These are phyloP conservation scores for Eulimnadia texana DNA, from an alignment of 1,140 invertebrate genomes.

Conservation along the genomic window DNA sequence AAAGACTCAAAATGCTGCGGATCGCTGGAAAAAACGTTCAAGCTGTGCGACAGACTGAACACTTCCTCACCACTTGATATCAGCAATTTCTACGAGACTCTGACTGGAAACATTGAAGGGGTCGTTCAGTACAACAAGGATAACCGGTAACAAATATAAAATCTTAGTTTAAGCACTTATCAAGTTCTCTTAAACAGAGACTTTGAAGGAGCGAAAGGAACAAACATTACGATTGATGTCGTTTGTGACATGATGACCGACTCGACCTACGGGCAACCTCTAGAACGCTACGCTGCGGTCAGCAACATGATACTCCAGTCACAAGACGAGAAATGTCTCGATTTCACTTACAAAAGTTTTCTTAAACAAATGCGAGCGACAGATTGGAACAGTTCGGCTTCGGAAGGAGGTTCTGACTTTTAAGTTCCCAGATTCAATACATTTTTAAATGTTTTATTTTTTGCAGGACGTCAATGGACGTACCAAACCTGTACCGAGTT, in stretches of 20 bases:
- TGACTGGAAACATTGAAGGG: slow-evolving; percentile 56
- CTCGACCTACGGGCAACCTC: slow-evolving; percentile 35
- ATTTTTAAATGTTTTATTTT: background rate
- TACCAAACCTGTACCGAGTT: slow-evolving; percentile 93
- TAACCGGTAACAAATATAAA: slow-evolving; percentile 41
- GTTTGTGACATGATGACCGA: slow-evolving; percentile 61
- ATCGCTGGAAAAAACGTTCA: slow-evolving; percentile 24
- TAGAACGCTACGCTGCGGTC: slow-evolving; percentile 55
- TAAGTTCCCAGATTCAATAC: background rate
- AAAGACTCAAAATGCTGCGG: slow-evolving; percentile 3
- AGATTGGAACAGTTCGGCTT: slow-evolving; percentile 45
- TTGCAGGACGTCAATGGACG: slow-evolving; percentile 65
- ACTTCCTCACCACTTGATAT: slow-evolving; percentile 50
- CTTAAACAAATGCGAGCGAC: slow-evolving; percentile 50
- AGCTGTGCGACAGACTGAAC: slow-evolving; percentile 61
- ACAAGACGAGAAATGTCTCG: slow-evolving; percentile 58
- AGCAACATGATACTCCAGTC: slow-evolving; percentile 52
- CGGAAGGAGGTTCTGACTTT: slow-evolving; percentile 21
- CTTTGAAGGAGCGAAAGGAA: slow-evolving; percentile 45
- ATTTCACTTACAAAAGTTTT: slow-evolving; percentile 67
- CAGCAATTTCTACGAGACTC: slow-evolving; percentile 56
- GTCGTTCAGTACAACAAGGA: slow-evolving; percentile 91
- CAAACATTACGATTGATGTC: slow-evolving; percentile 62
- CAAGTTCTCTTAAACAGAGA: too few species aligned
- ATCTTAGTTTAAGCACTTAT: too few species aligned